Percentiles rank a stretch among this genome's conserved stretches.
Evolutionary conservation across 2,888 invertebrate species (phyloP).

Genomic region (Agonopterix subpropinquella): DNA sequence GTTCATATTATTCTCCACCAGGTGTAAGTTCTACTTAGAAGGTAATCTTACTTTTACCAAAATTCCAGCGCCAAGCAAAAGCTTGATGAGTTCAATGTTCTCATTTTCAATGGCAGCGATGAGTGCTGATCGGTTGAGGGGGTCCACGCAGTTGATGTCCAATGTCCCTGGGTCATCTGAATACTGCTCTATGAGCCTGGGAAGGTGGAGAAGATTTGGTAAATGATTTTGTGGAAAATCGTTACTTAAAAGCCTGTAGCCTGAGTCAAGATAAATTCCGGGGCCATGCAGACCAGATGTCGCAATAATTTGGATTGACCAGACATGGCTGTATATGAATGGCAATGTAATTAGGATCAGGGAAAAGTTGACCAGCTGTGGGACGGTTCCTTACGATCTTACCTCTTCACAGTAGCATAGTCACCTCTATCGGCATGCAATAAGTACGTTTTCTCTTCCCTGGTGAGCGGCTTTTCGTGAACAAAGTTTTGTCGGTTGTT

Average conservation of each 20-base stretch:
- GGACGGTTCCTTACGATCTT: conserved; percentile 8
- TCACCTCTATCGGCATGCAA: conserved; percentile 96
- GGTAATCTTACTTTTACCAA: conserved; percentile 81
- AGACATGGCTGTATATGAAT: too few relatives aligned
- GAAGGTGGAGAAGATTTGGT: too few relatives aligned
- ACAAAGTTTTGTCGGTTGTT: conserved; percentile 63
- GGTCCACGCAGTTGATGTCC: conserved; percentile 96
- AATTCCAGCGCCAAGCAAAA: conserved; percentile 88
- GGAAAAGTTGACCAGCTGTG: too few relatives aligned
- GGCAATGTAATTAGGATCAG: too few relatives aligned
- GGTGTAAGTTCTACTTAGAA: too few relatives aligned
- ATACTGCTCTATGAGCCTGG: conserved; percentile 83
- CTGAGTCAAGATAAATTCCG: too few relatives aligned
- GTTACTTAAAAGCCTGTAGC: too few relatives aligned
- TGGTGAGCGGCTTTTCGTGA: conserved; percentile 79
- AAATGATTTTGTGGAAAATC: too few relatives aligned
- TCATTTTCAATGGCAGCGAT: conserved; percentile 98
- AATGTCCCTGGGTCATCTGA: conserved; percentile 78
- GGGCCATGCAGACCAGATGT: too few relatives aligned
- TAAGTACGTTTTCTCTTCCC: conserved; percentile 92
- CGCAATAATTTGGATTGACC: too few relatives aligned
- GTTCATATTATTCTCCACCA: too few relatives aligned
- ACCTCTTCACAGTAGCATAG: conserved; percentile 90
- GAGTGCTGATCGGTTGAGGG: conserved; percentile 93
- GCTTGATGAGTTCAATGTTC: conserved; percentile 92